These are phyloP conservation scores for Phylloscopus whistleri DNA, from an alignment of 2,113 vertebrate genomes.

Conservation along the genomic window DNA sequence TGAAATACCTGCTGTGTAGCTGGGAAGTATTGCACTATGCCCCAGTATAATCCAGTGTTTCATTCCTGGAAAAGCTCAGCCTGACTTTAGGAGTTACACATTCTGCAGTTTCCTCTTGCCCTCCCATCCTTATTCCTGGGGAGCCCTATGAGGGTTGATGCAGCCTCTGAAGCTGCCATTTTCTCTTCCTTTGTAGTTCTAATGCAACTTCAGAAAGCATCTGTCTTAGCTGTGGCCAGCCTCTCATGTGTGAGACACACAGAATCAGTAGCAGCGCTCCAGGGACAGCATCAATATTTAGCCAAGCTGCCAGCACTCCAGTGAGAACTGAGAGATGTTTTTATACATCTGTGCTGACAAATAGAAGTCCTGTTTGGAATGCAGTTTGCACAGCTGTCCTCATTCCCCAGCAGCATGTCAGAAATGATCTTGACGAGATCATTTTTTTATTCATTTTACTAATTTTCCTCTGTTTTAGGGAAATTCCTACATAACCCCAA, in stretches of 20 bases:
- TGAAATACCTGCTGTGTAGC: background rate
- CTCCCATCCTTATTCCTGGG: background rate
- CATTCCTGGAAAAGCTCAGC: background rate
- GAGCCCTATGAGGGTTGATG: background rate
- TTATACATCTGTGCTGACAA: constrained; percentile 25
- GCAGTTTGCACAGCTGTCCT: constrained; percentile 26
- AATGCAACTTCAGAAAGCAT: background rate
- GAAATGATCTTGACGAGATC: background rate
- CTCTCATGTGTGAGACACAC: background rate
- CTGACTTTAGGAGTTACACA: background rate
- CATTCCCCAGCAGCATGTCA: background rate
- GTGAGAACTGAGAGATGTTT: background rate
- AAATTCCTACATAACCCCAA: background rate
- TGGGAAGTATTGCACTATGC: background rate
- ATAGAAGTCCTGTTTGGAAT: background rate
- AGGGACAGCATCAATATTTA: background rate
- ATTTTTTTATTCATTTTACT: background rate
- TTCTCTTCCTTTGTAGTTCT: background rate
- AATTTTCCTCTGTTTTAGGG: background rate
- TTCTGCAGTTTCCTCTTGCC: background rate
- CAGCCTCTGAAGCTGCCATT: background rate
- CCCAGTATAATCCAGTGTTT: background rate
- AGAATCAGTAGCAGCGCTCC: background rate
- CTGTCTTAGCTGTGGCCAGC: background rate
- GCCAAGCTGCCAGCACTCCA: background rate